Percentiles rank a stretch among this genome's conserved stretches.
phyloP scores from a whole-genome alignment of 2,113 vertebrate species.

The Pelobates fuscus region DNA sequence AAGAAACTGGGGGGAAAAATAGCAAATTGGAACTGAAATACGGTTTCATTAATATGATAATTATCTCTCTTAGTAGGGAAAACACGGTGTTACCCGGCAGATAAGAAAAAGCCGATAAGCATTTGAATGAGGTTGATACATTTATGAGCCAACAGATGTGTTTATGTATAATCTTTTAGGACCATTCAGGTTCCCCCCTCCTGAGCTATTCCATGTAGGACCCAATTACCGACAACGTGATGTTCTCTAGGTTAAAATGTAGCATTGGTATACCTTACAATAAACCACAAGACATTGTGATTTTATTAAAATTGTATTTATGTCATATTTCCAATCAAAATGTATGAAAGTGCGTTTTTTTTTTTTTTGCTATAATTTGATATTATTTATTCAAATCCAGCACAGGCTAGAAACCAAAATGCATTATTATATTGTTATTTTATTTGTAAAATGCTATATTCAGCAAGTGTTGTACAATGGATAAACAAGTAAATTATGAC shows the following conservation, averaged over 20 bases:
- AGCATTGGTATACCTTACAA: background rate
- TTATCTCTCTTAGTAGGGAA: conserved; percentile 44
- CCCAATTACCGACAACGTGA: conserved; percentile 15
- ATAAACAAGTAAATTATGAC: no score
- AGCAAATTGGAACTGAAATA: conserved; percentile 47
- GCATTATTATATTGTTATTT: no score
- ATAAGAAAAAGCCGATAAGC: conserved; percentile 45
- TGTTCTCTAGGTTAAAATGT: conserved; percentile 9
- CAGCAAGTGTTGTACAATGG: no score
- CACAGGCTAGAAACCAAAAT: no score
- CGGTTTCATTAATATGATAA: conserved; percentile 50
- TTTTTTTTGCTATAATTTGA: background rate
- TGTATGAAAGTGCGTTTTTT: no score
- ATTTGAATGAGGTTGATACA: conserved; percentile 30
- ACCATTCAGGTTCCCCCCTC: conserved; percentile 30
- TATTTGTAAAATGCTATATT: no score
- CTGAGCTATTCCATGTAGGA: conserved; percentile 7
- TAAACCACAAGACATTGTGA: background rate
- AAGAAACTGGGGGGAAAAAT: background rate
- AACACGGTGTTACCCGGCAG: conserved; percentile 43
- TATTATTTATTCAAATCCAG: no score
- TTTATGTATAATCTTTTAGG: conserved; percentile 42
- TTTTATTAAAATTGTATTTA: background rate
- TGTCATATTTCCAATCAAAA: no score
- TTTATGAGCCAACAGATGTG: conserved; percentile 39